phyloP scores from a whole-genome alignment of 92 coral and sea anemone genomes.

The Nematostella vectensis region DNA sequence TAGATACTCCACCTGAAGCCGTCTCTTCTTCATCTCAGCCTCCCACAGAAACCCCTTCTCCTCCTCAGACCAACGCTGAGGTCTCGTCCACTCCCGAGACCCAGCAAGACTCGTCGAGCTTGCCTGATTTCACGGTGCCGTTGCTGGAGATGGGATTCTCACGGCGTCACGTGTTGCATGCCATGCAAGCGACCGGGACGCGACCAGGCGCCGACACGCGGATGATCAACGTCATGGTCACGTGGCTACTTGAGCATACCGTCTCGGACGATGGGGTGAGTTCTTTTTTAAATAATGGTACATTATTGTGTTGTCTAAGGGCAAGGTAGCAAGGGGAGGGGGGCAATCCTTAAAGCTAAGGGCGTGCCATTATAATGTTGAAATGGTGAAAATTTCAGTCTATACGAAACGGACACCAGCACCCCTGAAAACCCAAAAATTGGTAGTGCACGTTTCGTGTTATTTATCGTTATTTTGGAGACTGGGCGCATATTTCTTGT shows the following conservation, averaged over 20 bases:
- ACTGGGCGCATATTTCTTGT: too few species aligned
- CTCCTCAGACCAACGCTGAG: constrained; percentile 53
- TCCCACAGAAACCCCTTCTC: constrained; percentile 38
- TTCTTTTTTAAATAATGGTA: too few species aligned
- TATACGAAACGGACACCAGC: too few species aligned
- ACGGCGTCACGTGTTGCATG: constrained; percentile 60
- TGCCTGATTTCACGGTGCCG: constrained; percentile 61
- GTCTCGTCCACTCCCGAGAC: constrained; percentile 68
- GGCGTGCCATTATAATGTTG: too few species aligned
- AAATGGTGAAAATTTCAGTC: too few species aligned
- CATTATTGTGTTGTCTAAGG: too few species aligned
- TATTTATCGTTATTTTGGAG: too few species aligned
- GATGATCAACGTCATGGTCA: constrained; percentile 65
- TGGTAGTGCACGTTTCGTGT: too few species aligned
- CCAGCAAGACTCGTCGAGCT: constrained; percentile 50
- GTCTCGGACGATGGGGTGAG: constrained; percentile 77
- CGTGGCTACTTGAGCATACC: constrained; percentile 79
- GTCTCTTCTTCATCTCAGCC: constrained; percentile 7
- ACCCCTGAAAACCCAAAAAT: too few species aligned
- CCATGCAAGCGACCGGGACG: constrained; percentile 76
- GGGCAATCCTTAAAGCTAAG: too few species aligned
- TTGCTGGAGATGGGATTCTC: constrained; percentile 86
- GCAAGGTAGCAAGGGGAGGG: too few species aligned
- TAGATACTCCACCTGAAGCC: too few species aligned
- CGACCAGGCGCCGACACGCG: constrained; percentile 51